A percentile compares a stretch with the other conserved stretches of the same genome.
Conservation (phyloP, 2,113 vertebrate species). For the Spheniscus mendiculus region DNA sequence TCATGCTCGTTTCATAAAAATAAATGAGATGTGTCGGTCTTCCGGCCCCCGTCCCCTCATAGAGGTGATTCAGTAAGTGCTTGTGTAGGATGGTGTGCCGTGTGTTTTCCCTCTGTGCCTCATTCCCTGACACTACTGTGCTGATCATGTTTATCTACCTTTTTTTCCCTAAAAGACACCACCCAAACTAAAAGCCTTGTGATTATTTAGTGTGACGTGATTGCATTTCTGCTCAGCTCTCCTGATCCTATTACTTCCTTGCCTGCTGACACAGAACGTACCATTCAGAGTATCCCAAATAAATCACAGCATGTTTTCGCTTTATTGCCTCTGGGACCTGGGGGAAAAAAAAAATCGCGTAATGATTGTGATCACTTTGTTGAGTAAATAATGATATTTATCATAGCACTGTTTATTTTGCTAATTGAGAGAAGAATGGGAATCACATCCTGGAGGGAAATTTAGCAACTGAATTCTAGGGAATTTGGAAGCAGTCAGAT, state of each 20-base stretch:
- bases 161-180: background rate
- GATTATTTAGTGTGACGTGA: constrained; percentile 9
- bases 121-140: background rate
- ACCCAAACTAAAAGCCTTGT: background rate
- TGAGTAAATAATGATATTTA: constrained; percentile 78
- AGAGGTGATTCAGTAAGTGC: constrained; percentile 22
- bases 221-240: constrained; percentile 42
- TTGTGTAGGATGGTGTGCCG: background rate
- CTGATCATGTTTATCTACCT: background rate
- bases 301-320: constrained; percentile 71
- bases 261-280: constrained; percentile 56
- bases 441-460: constrained; percentile 20
- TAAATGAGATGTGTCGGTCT: background rate
- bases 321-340: constrained; percentile 63
- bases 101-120: background rate
- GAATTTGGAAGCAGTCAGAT: background rate
- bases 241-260: background rate
- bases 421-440: constrained; percentile 71
- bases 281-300: constrained; percentile 71
- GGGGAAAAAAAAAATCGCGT: background rate
- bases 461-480: background rate
- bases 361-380: constrained; percentile 73
- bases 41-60: background rate
- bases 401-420: constrained; percentile 74
- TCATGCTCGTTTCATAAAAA: background rate